Evolutionary conservation across 1,140 invertebrate genomes (phyloP).

Genomic region (Lucilia sericata): DNA sequence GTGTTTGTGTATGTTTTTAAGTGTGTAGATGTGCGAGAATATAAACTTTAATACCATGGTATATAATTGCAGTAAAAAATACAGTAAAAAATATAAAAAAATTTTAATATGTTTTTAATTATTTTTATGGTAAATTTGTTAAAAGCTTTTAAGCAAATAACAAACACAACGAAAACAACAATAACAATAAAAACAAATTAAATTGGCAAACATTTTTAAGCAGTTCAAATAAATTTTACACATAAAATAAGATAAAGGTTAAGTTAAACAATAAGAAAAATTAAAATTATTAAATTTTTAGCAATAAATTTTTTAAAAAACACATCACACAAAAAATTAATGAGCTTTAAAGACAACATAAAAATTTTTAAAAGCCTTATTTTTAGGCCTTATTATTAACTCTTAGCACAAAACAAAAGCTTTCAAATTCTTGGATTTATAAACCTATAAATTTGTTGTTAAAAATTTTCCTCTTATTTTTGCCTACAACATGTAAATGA

Average conservation of each 20-base stretch:
- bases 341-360: too few relatives aligned
- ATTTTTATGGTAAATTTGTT: constrained; percentile 27
- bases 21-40: neutral
- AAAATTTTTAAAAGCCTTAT: too few relatives aligned
- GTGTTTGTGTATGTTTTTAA: neutral
- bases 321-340: too few relatives aligned
- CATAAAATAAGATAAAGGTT: neutral
- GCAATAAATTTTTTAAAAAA: too few relatives aligned
- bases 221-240: neutral
- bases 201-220: neutral
- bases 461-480: too few relatives aligned
- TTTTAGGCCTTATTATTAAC: too few relatives aligned
- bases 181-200: constrained; percentile 2
- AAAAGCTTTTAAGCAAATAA: constrained; percentile 1
- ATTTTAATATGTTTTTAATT: constrained; percentile 27
- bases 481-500: too few relatives aligned
- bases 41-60: neutral
- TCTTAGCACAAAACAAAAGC: too few relatives aligned
- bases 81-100: neutral
- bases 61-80: neutral
- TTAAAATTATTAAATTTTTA: neutral
- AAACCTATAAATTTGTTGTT: too few relatives aligned
- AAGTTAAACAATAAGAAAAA: neutral
- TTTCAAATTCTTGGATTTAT: too few relatives aligned
- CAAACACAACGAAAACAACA: neutral